A percentile compares a stretch with the other conserved stretches of the same genome.
Conservation (phyloP, 2,113 vertebrate species). For the Xyrauchen texanus region DNA sequence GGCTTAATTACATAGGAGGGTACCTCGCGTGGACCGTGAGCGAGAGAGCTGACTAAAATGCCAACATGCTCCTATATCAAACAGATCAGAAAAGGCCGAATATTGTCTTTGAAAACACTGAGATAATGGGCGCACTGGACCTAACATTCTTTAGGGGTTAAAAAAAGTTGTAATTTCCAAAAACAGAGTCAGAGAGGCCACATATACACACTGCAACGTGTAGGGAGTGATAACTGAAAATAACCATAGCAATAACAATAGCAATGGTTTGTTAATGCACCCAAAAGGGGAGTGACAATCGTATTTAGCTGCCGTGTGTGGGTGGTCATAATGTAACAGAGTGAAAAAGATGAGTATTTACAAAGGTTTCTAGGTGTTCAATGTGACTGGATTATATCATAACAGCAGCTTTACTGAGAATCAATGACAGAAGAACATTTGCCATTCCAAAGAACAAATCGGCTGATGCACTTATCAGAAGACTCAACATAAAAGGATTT, state of each 20-base stretch:
- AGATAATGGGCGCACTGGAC: background rate
- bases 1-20: slow-evolving; percentile 40
- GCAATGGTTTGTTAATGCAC: too few relatives aligned
- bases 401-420: too few relatives aligned
- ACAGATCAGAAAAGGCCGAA: background rate
- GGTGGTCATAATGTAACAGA: background rate
- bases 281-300: too few relatives aligned
- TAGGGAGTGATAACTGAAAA: too few relatives aligned
- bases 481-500: slow-evolving; percentile 6
- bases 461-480: background rate
- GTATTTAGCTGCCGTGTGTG: too few relatives aligned
- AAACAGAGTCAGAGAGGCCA: background rate
- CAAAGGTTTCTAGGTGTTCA: background rate
- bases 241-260: too few relatives aligned
- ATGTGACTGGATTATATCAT: background rate
- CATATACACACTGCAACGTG: too few relatives aligned
- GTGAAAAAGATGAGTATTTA: background rate
- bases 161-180: background rate
- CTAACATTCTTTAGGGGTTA: background rate
- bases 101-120: background rate
- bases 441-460: background rate
- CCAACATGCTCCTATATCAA: background rate
- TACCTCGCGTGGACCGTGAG: slow-evolving; percentile 4
- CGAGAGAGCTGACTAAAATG: slow-evolving; percentile 8
- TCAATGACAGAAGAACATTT: background rate